Percentiles rank a stretch among this genome's conserved stretches.
Evolutionary conservation across 2,888 invertebrate genomes (phyloP).

Genomic region (Nemurella pictetii): DNA sequence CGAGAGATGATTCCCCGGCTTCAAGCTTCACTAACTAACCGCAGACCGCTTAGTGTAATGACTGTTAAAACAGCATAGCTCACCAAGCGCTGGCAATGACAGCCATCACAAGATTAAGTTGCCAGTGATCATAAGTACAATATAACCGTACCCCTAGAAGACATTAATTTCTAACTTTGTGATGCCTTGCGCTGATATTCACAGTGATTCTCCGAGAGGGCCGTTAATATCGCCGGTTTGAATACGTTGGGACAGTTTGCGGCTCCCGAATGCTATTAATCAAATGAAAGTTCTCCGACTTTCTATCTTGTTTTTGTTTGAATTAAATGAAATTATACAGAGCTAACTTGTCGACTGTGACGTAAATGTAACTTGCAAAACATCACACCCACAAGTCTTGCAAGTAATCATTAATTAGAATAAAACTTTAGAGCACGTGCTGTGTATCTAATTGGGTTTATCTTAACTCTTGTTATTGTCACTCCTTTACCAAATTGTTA

Average conservation of each 20-base stretch:
- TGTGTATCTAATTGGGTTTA: neutral
- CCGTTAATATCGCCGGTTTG: slow-evolving; percentile 4
- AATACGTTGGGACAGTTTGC: slow-evolving; percentile 12
- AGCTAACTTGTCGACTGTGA: neutral
- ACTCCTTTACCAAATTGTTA: neutral
- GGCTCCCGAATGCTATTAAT: slow-evolving; percentile 3
- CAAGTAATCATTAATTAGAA: slow-evolving; percentile 8
- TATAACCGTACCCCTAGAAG: neutral
- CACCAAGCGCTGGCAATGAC: neutral
- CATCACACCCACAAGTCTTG: slow-evolving; percentile 10
- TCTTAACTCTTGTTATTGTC: slow-evolving; percentile 9
- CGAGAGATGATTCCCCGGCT: neutral
- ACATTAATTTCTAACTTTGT: slow-evolving; percentile 19
- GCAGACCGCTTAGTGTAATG: slow-evolving; percentile 11
- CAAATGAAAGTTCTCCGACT: slow-evolving; percentile 10
- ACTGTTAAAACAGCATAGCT: neutral
- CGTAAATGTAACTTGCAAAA: slow-evolving; percentile 1
- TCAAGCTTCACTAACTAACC: neutral
- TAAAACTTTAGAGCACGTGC: neutral
- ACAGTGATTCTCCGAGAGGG: neutral
- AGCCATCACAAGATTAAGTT: neutral
- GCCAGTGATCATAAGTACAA: slow-evolving; percentile 7
- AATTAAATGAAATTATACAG: slow-evolving; percentile 20
- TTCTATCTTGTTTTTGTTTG: slow-evolving; percentile 19
- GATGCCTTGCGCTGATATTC: slow-evolving; percentile 4